Base-by-base conservation (phyloP, 1,140 invertebrate species). In the Hylaeus anthracinus region DNA sequence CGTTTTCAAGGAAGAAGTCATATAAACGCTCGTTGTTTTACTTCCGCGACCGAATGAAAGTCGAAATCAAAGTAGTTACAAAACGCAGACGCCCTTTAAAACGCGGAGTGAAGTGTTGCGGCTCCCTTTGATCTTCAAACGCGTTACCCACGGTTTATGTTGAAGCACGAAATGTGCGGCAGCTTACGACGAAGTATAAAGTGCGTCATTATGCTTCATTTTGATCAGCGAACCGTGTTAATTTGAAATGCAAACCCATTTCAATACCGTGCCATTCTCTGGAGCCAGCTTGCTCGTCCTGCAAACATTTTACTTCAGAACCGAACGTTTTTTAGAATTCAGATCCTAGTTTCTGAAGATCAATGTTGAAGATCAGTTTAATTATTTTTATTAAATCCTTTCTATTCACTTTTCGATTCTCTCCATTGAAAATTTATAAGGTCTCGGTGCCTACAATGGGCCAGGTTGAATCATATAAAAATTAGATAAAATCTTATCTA, bases 181-280 rank as follows among this genome's bases (percentile, higher is more conserved):
- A 48, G 45, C 45, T 48, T 78, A 70, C 56, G 53, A 10, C 53
- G 56, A 71, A 78, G 75, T 71, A 78, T 71, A 71, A 71, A 78
- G 75, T 63, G 67, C 67, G 66, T 63, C 67, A 78, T 78, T 78
- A 78, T 78, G 56, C 67, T 78, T 61, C 66, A 63, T 78, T 78
- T 61, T 78, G 67, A 71, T 71, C 67, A 56, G 15, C 66, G 56
- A 60, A 78, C 67, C 66, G 75, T 78, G 75, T 78, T 78, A 78
- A 77, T 78, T 71, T 78, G 66, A 78, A 71, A 78, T 78, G 75
- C 75, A 78, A 78, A 78, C 66, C 67, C 45, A 71, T 78, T 63
- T 41, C 66, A 48, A 78, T 78, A 71, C 37, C 37, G 67, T 26
- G 48, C 41, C 45, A 63, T 53, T 45, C 45, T 10, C 26, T 9